A percentile compares a stretch with the other conserved stretches of the same genome.
These are phyloP conservation scores for Maccullochella peelii DNA, from an alignment of 2,113 vertebrate species.

Conservation along the genomic window DNA sequence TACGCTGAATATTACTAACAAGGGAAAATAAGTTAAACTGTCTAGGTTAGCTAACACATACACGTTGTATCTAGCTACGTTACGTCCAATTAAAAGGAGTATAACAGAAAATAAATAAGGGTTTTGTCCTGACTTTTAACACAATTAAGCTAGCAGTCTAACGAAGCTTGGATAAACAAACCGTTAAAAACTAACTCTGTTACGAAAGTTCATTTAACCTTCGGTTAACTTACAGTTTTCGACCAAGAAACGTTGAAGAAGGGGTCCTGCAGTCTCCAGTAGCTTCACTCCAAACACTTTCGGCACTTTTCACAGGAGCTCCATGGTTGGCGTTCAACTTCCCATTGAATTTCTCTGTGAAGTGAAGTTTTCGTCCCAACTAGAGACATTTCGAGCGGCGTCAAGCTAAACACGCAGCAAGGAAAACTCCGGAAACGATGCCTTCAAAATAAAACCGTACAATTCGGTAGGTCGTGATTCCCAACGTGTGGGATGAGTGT, in stretches of 20 bases:
- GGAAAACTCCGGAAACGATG: fast-evolving
- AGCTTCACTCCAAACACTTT: slow-evolving; percentile 8
- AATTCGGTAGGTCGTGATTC: too few relatives aligned
- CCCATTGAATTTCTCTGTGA: slow-evolving; percentile 45
- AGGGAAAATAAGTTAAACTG: not conserved
- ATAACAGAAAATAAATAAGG: not conserved
- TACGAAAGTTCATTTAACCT: slow-evolving; percentile 5
- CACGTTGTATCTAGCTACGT: not conserved
- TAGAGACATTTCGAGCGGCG: not conserved
- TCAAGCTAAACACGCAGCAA: slow-evolving; percentile 8
- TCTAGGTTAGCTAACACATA: not conserved
- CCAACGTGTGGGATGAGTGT: too few relatives aligned
- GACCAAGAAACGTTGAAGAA: not conserved
- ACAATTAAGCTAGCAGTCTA: slow-evolving; percentile 12
- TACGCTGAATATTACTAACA: too few relatives aligned
- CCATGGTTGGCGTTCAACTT: slow-evolving; percentile 43
- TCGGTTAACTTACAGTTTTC: slow-evolving; percentile 63
- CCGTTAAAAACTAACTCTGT: not conserved
- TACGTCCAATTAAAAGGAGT: not conserved
- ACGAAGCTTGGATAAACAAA: not conserved
- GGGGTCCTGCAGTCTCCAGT: not conserved
- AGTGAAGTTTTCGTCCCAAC: slow-evolving; percentile 43
- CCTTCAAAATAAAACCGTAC: slow-evolving; percentile 56
- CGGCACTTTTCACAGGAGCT: slow-evolving; percentile 41
- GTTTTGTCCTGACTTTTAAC: not conserved